phyloP scores from a whole-genome alignment of 1,140 invertebrate genomes.

The Lepidotrigona ventralis region DNA sequence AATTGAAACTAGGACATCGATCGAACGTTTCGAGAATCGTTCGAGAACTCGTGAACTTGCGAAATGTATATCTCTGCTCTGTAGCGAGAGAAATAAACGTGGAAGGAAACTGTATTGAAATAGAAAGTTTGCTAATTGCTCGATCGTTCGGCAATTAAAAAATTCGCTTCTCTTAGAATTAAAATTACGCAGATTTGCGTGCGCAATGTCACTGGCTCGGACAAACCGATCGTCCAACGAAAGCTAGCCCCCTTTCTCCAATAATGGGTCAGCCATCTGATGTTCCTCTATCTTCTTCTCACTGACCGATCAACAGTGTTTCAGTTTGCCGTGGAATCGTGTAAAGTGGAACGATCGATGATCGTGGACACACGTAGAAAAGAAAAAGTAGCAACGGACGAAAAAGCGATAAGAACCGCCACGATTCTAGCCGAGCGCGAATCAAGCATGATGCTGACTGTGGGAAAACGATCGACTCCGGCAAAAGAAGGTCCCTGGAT shows the following conservation, averaged over 20 bases:
- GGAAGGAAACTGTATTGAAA: background rate
- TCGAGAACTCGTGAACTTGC: background rate
- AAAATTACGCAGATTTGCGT: background rate
- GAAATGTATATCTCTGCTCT: background rate
- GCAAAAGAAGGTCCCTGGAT: constrained; percentile 53
- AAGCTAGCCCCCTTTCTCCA: background rate
- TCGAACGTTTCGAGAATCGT: background rate
- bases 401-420: constrained; percentile 59
- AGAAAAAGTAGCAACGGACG: background rate
- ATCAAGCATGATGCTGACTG: constrained; percentile 63
- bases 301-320: constrained; percentile 9
- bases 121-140: background rate
- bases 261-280: background rate
- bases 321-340: constrained; percentile 67
- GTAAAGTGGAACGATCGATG: constrained; percentile 70
- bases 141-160: background rate
- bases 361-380: constrained; percentile 44
- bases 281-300: background rate
- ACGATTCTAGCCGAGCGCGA: constrained; percentile 43
- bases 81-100: background rate
- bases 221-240: background rate
- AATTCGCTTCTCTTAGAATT: background rate
- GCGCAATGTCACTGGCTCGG: background rate
- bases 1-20: background rate
- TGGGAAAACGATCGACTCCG: constrained; percentile 74